phyloP scores from a whole-genome alignment of 2,797 vertebrate genomes.

The Thripadectes ignobilis region DNA sequence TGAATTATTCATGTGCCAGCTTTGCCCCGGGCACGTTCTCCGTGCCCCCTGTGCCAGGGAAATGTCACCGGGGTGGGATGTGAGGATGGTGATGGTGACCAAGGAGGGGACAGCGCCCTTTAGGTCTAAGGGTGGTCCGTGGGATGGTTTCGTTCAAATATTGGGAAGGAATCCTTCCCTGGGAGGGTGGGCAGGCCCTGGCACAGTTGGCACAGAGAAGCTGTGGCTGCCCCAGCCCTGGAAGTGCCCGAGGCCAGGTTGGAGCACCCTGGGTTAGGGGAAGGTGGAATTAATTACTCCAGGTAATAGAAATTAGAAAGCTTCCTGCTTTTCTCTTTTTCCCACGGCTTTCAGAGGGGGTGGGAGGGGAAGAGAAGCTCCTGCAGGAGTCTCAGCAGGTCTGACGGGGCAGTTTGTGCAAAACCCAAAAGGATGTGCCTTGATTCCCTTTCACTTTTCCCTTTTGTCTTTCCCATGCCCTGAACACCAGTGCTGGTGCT shows the following conservation, averaged over 20 bases:
- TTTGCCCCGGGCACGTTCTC: rapidly evolving
- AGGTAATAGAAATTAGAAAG: not conserved
- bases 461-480: not conserved
- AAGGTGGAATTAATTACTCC: not conserved
- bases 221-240: not conserved
- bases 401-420: rapidly evolving
- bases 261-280: not conserved
- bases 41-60: not conserved
- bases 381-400: not conserved
- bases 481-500: rapidly evolving
- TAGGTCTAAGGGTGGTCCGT: not conserved
- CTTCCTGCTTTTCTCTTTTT: not conserved
- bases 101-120: not conserved
- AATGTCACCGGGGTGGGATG: rapidly evolving
- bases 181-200: not conserved
- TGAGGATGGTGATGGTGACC: rapidly evolving
- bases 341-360: not conserved
- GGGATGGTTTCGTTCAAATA: not conserved
- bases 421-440: not conserved
- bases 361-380: not conserved
- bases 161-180: not conserved
- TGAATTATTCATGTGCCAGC: constrained; percentile 3
- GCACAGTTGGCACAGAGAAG: not conserved
- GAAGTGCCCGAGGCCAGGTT: rapidly evolving
- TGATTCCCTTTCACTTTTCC: not conserved